Conservation (phyloP, 1,140 invertebrate genomes). For the Goniozus legneri region DNA sequence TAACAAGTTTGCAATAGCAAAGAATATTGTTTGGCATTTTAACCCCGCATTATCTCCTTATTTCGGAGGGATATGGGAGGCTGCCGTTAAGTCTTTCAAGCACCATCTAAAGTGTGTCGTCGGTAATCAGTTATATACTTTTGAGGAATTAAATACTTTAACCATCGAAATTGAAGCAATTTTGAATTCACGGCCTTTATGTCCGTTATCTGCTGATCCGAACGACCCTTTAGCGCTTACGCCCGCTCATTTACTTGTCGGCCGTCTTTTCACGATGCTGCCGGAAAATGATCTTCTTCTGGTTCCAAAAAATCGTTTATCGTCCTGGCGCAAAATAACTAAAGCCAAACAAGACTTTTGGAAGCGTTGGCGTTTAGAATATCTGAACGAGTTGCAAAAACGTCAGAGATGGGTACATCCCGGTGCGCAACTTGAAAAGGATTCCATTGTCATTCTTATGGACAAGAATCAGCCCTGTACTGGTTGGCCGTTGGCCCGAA, state of each 20-base stretch:
- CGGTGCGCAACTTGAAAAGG: background rate
- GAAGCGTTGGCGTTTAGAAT: background rate
- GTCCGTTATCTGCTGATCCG: conserved; percentile 4
- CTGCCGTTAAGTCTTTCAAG: too few relatives aligned
- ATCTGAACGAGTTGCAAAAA: too few relatives aligned
- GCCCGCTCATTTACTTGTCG: too few relatives aligned
- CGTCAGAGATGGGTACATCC: background rate
- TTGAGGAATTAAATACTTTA: conserved; percentile 1
- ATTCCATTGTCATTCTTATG: background rate
- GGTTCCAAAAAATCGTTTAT: background rate
- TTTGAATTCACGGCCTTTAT: too few relatives aligned
- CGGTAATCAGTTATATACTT: background rate
- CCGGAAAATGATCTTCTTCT: background rate
- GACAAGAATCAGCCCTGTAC: background rate
- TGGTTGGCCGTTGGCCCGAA: background rate
- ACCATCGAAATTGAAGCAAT: too few relatives aligned
- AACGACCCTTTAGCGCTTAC: conserved; percentile 8
- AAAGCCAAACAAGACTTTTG: conserved; percentile 1
- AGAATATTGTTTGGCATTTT: background rate
- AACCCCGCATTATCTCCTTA: background rate
- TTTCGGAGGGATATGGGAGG: conserved; percentile 6
- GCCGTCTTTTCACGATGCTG: background rate
- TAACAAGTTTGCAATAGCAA: background rate
- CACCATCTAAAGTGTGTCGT: background rate
- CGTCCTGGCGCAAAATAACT: background rate